Evolutionary conservation across 2,797 vertebrate species (phyloP), one percentile per base, ranked within the genome.

Genomic region (Acipenser oxyrinchus): DNA sequence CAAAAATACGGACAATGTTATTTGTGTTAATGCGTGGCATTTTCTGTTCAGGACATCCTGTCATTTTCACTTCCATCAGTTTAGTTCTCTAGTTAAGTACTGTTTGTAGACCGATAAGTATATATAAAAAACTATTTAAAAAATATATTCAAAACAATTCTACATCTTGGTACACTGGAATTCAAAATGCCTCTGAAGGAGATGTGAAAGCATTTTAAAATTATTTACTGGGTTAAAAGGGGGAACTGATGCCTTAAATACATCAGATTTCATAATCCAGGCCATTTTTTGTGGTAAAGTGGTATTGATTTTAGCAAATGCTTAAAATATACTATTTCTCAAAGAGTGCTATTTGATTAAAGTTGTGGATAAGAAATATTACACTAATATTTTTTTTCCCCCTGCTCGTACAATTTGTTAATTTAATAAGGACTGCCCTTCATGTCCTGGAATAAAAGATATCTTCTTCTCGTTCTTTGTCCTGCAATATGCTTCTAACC

Each of bases 361-460:
- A 10, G 58, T 3, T 60, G 18, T 11, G 58, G 58, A 12, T 48
- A 48, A 50, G 37, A 37, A 48, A 88, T 57, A 71, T 82, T 79
- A 81, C 72, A 80, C 81, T 88, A 81, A 86, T 80, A 18, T 86
- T 37, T 37, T 37, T 37, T 89, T 87, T 79, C 78, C 84, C 81
- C 79, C 77, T 82, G 85, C 87, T 88, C 83, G 86, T 88, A 89
- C 88, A 86, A 84, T 83, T 64, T 12, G 73, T 70, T 89, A 91
- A 90, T 89, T 88, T 84, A 88, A 90, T 90, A 83, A 85, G 80
- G 88, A 80, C 74, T 73, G 77, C 78, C 80, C 80, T 83, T 83
- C 81, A 77, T 81, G 81, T 84, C 77, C 78, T 82, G 77, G 85
- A 86, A 88, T 87, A 87, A 88, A 88, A 87, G 85, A 60, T 69